phyloP scores from a whole-genome alignment of 2,888 invertebrate genomes.

The Steinernema hermaphroditum region DNA sequence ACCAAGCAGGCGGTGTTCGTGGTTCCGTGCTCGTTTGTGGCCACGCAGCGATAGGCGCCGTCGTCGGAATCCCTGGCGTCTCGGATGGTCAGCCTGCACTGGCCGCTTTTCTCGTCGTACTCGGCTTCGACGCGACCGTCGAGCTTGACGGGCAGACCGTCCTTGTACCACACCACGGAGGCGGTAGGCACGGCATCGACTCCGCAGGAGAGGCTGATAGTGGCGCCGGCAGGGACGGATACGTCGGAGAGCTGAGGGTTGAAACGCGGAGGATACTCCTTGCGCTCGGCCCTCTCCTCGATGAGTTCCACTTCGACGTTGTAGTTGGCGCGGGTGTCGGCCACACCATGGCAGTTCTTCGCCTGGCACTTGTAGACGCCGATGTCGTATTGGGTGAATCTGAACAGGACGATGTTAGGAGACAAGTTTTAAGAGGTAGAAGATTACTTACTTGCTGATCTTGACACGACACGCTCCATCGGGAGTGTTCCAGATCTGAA shows the following conservation, averaged over 20 bases:
- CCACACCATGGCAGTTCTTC: slow-evolving; percentile 68
- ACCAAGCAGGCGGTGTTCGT: slow-evolving; percentile 63
- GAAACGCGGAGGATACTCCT: slow-evolving; percentile 62
- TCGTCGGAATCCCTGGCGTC: slow-evolving; percentile 48
- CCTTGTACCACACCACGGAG: slow-evolving; percentile 67
- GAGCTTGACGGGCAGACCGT: slow-evolving; percentile 60
- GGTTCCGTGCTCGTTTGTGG: slow-evolving; percentile 70
- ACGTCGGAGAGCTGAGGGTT: slow-evolving; percentile 68
- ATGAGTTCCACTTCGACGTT: slow-evolving; percentile 54
- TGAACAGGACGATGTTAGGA: slow-evolving; percentile 38
- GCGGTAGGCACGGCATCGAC: slow-evolving; percentile 70
- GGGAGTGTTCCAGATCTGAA: slow-evolving; percentile 59
- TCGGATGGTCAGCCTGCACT: slow-evolving; percentile 73
- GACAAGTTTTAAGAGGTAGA: slow-evolving; percentile 55
- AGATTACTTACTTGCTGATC: slow-evolving; percentile 44
- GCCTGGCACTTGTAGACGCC: slow-evolving; percentile 74
- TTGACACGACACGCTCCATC: slow-evolving; percentile 64
- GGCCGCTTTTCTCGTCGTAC: slow-evolving; percentile 69
- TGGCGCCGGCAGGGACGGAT: slow-evolving; percentile 61
- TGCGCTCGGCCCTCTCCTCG: slow-evolving; percentile 49
- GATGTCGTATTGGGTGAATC: slow-evolving; percentile 68
- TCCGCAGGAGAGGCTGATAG: slow-evolving; percentile 67
- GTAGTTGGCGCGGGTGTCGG: slow-evolving; percentile 59
- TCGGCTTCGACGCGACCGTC: slow-evolving; percentile 48
- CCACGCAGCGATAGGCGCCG: slow-evolving; percentile 68